phyloP scores from a whole-genome alignment of 2,797 vertebrate genomes.

The Tenualosa ilisha region DNA sequence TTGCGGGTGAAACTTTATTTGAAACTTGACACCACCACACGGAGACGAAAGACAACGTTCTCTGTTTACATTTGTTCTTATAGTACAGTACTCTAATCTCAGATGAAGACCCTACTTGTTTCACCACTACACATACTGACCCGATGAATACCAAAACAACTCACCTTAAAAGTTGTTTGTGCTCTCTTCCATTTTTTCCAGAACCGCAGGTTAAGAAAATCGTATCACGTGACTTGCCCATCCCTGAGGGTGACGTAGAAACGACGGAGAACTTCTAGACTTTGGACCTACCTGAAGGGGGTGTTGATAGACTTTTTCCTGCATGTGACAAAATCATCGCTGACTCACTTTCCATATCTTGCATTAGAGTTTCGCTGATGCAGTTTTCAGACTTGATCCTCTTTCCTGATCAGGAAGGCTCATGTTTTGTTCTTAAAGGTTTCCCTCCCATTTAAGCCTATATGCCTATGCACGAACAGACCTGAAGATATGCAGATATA shows the following conservation, averaged over 20 bases:
- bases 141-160: neutral
- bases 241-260: slow-evolving; percentile 57
- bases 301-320: neutral
- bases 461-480: no score
- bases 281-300: slow-evolving; percentile 27
- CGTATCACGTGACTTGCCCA: slow-evolving; percentile 59
- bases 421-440: no score
- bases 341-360: no score
- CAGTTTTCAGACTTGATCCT: no score
- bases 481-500: no score
- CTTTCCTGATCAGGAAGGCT: no score
- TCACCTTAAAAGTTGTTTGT: slow-evolving; percentile 17
- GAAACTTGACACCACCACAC: slow-evolving; percentile 9
- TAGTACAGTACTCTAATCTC: neutral
- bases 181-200: slow-evolving; percentile 28
- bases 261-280: slow-evolving; percentile 4
- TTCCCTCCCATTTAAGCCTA: no score
- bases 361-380: no score
- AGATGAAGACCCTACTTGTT: neutral
- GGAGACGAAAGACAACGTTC: neutral
- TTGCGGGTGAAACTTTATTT: neutral
- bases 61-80: neutral
- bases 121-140: neutral
- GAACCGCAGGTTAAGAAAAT: slow-evolving; percentile 45
- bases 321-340: no score